Evolutionary conservation across 2,113 vertebrate species (phyloP).

Genomic region (Otocyon megalotis): DNA sequence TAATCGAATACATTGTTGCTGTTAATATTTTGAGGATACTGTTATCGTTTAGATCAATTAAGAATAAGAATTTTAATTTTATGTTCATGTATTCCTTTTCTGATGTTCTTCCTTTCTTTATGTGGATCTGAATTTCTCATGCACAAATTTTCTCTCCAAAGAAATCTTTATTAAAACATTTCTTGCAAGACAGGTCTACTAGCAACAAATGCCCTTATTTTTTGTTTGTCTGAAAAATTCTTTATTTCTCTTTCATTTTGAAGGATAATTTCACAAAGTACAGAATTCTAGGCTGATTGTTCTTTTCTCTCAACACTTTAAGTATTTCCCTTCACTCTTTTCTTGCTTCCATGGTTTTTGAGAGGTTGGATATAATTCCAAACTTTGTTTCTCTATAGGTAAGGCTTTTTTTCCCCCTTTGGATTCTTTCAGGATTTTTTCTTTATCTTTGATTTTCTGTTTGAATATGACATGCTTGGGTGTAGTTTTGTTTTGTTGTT

Average conservation of each 20-base stretch:
- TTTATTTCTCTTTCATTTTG: background rate
- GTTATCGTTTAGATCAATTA: background rate
- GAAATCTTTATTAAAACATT: background rate
- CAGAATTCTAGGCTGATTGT: background rate
- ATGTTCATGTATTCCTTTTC: background rate
- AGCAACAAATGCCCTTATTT: background rate
- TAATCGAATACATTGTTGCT: background rate
- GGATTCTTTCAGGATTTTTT: background rate
- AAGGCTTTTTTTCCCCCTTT: background rate
- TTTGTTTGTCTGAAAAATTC: background rate
- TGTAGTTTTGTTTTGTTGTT: background rate
- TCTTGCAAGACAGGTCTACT: background rate
- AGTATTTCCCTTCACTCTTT: background rate
- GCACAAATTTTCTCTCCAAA: background rate
- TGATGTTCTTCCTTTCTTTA: background rate
- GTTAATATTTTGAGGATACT: background rate
- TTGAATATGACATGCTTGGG: background rate
- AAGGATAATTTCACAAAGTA: background rate
- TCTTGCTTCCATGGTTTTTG: background rate
- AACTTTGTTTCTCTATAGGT: background rate
- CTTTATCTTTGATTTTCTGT: background rate
- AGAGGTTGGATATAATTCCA: background rate
- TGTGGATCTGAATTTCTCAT: background rate
- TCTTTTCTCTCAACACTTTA: background rate
- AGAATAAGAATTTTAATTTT: constrained; percentile 4